These are phyloP conservation scores for Heterodera carotae DNA, from an alignment of 1,140 invertebrate genomes.

Conservation along the genomic window DNA sequence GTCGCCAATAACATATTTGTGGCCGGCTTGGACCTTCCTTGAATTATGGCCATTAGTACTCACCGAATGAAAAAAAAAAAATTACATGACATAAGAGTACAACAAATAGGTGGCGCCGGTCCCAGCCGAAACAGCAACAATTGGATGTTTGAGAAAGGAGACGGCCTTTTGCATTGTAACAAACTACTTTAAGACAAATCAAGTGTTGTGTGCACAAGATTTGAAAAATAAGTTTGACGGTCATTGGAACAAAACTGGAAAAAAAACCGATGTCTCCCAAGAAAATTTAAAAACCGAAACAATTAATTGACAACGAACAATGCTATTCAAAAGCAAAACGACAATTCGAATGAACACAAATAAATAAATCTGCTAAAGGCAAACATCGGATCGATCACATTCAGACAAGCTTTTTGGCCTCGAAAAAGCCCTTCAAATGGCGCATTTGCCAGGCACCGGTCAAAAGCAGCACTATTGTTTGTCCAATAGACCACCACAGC, in stretches of 20 bases:
- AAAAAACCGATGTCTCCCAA: background rate
- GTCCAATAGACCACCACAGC: slow-evolving; percentile 93
- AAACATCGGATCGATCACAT: too few relatives aligned
- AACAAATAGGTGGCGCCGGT: background rate
- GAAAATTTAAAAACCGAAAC: background rate
- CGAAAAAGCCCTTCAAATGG: slow-evolving; percentile 98
- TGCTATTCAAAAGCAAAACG: slow-evolving; percentile 5
- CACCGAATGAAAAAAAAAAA: background rate
- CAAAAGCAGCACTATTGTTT: slow-evolving; percentile 82
- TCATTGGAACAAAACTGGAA: background rate
- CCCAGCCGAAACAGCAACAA: background rate
- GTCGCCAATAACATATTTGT: slow-evolving; percentile 58
- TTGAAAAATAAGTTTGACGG: too few relatives aligned
- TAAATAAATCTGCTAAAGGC: background rate
- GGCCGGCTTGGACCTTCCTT: slow-evolving; percentile 53
- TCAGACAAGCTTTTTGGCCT: slow-evolving; percentile 98
- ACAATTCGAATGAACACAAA: background rate
- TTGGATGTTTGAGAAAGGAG: slow-evolving; percentile 4
- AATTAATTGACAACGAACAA: slow-evolving; percentile 19
- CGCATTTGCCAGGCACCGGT: slow-evolving; percentile 99
- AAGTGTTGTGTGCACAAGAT: too few relatives aligned
- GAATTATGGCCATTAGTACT: slow-evolving; percentile 34
- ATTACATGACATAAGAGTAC: background rate
- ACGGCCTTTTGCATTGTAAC: background rate
- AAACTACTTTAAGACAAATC: background rate